Base-by-base conservation (phyloP, 2,797 vertebrate genomes). In the Champsocephalus gunnari region DNA sequence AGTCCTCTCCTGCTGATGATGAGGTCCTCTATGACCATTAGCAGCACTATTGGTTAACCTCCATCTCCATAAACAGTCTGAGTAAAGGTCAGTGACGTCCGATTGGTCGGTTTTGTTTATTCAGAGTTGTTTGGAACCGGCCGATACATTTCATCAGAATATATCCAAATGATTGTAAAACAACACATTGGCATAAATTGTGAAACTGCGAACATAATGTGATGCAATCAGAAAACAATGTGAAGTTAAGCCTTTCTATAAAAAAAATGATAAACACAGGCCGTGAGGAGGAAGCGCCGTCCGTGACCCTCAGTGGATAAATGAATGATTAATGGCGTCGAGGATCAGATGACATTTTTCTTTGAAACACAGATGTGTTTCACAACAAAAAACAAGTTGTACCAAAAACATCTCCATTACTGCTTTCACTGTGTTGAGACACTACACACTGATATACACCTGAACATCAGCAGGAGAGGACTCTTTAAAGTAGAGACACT, bases 291-390 rank as follows among this genome's bases (percentile, higher is more conserved):
- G 60, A 9, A 80, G 38, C 21, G 16, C 4, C 14, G 2, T 8
- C 17, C 45, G 2, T 32, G 50, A 79, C 69, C 72, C 72, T 63
- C 24, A 49, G 48, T 34, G 59, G 50, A 57, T 10, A 14, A 41
- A 78, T 83, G 28, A 89, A 85, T 87, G 71, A 91, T 83, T 84
- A 61, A 82, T 79, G 62, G 66, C 38, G 57, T 57, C 12, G 17
- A 63, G 0, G 28, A 79, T 79, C 71, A 41, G 45, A 57, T 55
- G 2, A 49, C 79, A 14, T 5, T 3, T 63, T 75, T 71, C 51
- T 80, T 59, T 65, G 55, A 77, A 90, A 80, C 70, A n/a, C 34
- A 61, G 3, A 21, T 11, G 5, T 55, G 75, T 55, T 55, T 53
- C 73, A 53, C 13, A 77, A 88, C 24, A 78, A 73, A 76, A 28